Conservation (phyloP, 2,113 vertebrate species). For the Strix aluco region DNA sequence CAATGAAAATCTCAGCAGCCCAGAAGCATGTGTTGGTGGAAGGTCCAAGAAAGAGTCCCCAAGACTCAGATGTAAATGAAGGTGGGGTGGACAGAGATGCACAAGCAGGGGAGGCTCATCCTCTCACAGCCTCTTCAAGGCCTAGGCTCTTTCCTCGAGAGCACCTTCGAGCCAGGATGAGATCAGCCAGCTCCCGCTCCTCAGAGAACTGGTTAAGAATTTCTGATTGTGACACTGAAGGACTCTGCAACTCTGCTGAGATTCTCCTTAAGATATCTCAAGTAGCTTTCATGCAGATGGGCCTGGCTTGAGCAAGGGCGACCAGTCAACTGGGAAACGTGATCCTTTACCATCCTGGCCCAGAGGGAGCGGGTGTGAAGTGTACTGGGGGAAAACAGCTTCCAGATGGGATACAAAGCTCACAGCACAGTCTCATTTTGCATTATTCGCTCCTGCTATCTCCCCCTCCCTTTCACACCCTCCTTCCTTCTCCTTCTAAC, state of each 20-base stretch:
- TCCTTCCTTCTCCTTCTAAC: constrained; percentile 66
- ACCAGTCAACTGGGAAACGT: constrained; percentile 16
- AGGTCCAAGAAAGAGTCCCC: neutral
- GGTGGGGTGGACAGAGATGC: neutral
- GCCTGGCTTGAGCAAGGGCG: neutral
- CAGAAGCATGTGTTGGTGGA: neutral
- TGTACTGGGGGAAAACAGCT: constrained; percentile 31
- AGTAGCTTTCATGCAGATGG: neutral
- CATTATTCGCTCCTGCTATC: constrained; percentile 30
- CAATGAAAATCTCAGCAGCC: neutral
- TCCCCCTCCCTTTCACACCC: constrained; percentile 61
- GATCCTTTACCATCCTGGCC: constrained; percentile 22
- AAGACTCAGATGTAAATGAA: neutral
- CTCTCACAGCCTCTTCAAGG: neutral
- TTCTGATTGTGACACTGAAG: neutral
- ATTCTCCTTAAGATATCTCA: neutral
- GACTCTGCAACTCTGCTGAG: neutral
- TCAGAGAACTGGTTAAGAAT: neutral
- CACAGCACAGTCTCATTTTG: constrained; percentile 2
- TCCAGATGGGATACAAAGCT: constrained; percentile 51
- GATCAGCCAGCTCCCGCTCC: neutral
- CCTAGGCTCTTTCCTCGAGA: neutral
- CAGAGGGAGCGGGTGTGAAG: constrained; percentile 27
- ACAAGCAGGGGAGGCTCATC: neutral
- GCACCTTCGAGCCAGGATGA: neutral